Base-by-base conservation (phyloP, 2,888 invertebrate genomes). In the Catocala fraxini region DNA sequence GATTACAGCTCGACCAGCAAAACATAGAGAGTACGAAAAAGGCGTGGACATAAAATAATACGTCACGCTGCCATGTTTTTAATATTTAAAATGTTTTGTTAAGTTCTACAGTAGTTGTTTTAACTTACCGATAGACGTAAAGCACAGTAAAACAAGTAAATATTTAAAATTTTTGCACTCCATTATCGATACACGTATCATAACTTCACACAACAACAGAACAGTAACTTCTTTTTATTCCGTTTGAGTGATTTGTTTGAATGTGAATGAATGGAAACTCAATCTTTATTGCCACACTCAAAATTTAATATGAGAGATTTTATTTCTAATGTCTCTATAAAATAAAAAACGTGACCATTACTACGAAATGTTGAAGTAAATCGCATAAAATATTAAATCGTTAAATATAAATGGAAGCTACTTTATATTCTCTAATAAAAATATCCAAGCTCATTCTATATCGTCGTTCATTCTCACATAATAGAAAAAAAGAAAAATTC, bases 51-150 rank as follows among this genome's bases (percentile, higher is more conserved):
- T 34, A 11, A 12, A 41, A 33, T 61, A 12, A 7, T 74, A 77
- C 54, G 10, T n/a, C 1, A 9, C 4, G 6, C 9, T 33, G 41
- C 61, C 61, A 63, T 59, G 63, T 67, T 59, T 69, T 71, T 15
- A 4, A 6, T 10, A 10, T 0, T 2, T n/a, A 7, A 47, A 33
- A 43, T n/a, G n/a, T 6, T 46, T 4, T 10, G 10, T 12, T 33
- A 49, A 0, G 4, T 4, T 51, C 6, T 39, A 13, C 46, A 35
- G 10, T 46, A 13, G 5, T 2, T 25, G 9, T 54, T 70, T 78
- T 79, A 53, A 87, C 91, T 90, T 67, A 92, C 91, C 90, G 60
- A 75, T 65, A 33, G 80, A 59, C 42, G 74, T 56, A 57, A 86
- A 70, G 77, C 81, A 85, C 57, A 87, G 59, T 59, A 89, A 49